Percentiles rank a stretch among this genome's conserved stretches.
phyloP scores from a whole-genome alignment of 2,797 vertebrate species.

The Mormyrus hasselquistii region DNA sequence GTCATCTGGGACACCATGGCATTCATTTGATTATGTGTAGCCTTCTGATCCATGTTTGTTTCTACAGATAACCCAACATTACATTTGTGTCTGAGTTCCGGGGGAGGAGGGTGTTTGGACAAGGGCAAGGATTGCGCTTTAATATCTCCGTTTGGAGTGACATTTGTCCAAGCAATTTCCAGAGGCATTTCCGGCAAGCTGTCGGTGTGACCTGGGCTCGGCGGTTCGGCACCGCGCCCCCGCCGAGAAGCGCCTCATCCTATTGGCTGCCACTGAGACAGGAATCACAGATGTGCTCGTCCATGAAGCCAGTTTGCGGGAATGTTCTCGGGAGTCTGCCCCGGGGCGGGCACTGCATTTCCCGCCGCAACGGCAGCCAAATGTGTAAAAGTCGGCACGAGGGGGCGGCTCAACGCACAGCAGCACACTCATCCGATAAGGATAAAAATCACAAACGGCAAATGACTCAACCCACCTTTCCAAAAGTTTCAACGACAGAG shows the following conservation, averaged over 20 bases:
- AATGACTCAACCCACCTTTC: background rate
- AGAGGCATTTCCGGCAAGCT: conserved; percentile 64
- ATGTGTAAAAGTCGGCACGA: background rate
- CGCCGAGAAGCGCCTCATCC: background rate
- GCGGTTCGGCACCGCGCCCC: conserved; percentile 32
- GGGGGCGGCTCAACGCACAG: background rate
- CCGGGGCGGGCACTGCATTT: background rate
- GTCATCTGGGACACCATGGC: background rate
- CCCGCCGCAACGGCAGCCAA: background rate
- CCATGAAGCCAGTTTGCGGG: background rate
- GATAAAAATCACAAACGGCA: no score
- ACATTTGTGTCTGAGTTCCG: conserved; percentile 58
- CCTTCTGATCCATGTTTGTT: background rate
- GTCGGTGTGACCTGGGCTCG: conserved; percentile 66
- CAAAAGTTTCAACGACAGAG: background rate
- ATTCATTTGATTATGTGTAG: conserved; percentile 1
- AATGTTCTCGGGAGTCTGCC: background rate
- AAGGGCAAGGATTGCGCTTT: conserved; percentile 63
- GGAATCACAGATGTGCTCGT: conserved; percentile 3
- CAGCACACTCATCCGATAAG: background rate
- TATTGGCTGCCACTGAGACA: background rate
- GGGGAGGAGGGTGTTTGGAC: conserved; percentile 50
- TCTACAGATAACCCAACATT: conserved; percentile 39
- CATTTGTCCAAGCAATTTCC: conserved; percentile 68
- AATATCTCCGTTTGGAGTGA: conserved; percentile 70